Evolutionary conservation across 2,113 vertebrate genomes (phyloP).

Genomic region (Dolichotis patagonum): DNA sequence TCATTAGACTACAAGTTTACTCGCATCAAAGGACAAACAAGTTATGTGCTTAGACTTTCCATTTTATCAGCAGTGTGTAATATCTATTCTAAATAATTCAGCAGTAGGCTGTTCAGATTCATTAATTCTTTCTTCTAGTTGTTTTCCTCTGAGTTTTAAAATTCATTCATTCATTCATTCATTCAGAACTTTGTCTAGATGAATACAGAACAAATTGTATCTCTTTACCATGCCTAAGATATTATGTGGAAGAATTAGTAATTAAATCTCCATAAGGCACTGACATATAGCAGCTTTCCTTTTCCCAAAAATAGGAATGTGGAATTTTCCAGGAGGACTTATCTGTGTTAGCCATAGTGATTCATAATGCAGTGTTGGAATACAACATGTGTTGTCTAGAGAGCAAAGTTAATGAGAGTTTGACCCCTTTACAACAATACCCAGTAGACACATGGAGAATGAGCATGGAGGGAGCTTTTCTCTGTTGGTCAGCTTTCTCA

Average conservation of each 20-base stretch:
- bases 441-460: background rate
- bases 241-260: background rate
- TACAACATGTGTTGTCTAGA: background rate
- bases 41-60: background rate
- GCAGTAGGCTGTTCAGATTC: background rate
- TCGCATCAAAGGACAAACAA: constrained; percentile 10
- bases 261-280: background rate
- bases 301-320: background rate
- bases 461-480: background rate
- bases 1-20: constrained; percentile 15
- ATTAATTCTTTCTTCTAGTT: background rate
- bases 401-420: background rate
- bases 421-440: background rate
- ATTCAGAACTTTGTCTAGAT: constrained; percentile 55
- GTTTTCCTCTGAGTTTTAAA: background rate
- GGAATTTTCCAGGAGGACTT: background rate
- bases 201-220: background rate
- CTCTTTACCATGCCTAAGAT: background rate
- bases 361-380: background rate
- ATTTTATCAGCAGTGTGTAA: background rate
- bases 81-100: constrained; percentile 9
- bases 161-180: background rate
- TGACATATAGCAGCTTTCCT: background rate
- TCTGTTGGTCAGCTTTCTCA: background rate
- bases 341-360: background rate